Evolutionary conservation across 2,888 invertebrate genomes (phyloP).

Genomic region (Limnephilus auricula): DNA sequence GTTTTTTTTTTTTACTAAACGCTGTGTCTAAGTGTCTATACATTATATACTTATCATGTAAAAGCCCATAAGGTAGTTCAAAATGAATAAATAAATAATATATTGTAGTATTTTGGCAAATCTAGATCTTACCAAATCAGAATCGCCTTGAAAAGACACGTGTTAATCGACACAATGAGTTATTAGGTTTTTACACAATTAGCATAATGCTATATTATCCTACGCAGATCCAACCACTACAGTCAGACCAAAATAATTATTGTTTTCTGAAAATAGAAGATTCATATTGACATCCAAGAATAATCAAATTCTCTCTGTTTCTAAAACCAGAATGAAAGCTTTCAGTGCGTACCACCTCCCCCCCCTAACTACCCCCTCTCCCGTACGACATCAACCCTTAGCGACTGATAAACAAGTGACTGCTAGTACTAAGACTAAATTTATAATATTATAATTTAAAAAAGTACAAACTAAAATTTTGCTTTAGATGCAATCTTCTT

Average conservation of each 20-base stretch:
- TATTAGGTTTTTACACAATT: background rate
- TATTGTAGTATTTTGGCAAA: no score
- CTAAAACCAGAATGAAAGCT: background rate
- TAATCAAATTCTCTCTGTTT: background rate
- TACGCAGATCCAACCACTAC: background rate
- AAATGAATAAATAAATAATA: no score
- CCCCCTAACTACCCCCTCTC: background rate
- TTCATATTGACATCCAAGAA: background rate
- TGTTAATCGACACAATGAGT: background rate
- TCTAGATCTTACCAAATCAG: background rate
- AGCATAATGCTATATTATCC: background rate
- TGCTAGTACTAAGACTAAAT: no score
- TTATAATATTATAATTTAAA: no score
- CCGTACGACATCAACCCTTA: background rate
- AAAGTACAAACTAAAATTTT: no score
- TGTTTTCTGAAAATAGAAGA: background rate
- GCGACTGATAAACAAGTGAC: background rate
- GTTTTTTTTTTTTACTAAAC: no score
- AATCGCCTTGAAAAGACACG: background rate
- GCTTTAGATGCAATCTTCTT: no score
- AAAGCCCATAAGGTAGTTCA: no score
- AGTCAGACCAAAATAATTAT: background rate
- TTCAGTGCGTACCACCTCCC: background rate
- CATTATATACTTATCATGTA: no score
- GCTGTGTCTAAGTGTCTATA: no score